A percentile compares a stretch with the other conserved stretches of the same genome.
Evolutionary conservation across 2,113 vertebrate genomes (phyloP).

Genomic region (Misgurnus mizolepis): DNA sequence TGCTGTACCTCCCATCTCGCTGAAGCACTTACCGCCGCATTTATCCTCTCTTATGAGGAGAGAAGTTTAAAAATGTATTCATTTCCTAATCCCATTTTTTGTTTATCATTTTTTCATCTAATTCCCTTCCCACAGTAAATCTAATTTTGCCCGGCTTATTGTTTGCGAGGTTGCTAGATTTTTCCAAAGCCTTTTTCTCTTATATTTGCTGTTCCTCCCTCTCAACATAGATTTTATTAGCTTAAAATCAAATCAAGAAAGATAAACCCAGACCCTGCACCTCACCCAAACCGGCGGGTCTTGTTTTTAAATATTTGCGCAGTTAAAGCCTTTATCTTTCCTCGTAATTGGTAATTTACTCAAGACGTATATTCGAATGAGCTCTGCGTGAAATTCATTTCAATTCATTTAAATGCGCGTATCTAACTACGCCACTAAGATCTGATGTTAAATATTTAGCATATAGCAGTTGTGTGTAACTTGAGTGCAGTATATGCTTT

Average conservation of each 20-base stretch:
- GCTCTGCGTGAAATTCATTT: conserved; percentile 25
- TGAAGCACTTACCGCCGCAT: conserved; percentile 45
- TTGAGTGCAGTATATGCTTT: conserved; percentile 44
- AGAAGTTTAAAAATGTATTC: conserved; percentile 61
- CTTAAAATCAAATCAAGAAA: conserved; percentile 18
- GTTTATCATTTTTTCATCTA: conserved; percentile 59
- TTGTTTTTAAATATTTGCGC: neutral
- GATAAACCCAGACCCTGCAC: neutral
- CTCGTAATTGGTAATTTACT: conserved; percentile 27
- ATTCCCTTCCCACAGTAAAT: conserved; percentile 63
- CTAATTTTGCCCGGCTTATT: conserved; percentile 60
- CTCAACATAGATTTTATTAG: conserved; percentile 38
- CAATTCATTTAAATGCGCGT: neutral
- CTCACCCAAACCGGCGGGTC: neutral
- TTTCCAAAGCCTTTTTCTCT: conserved; percentile 55
- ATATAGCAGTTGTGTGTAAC: conserved; percentile 26
- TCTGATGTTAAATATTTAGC: conserved; percentile 56
- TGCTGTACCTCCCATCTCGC: neutral
- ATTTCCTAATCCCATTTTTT: conserved; percentile 65
- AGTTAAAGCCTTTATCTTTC: conserved; percentile 38
- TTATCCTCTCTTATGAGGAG: conserved; percentile 55
- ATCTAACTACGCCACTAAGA: conserved; percentile 3
- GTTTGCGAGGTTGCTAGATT: conserved; percentile 53
- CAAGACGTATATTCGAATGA: conserved; percentile 11
- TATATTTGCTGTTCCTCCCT: conserved; percentile 37